Conservation (phyloP, 2,797 vertebrate species). For the Danio jaintianensis region DNA sequence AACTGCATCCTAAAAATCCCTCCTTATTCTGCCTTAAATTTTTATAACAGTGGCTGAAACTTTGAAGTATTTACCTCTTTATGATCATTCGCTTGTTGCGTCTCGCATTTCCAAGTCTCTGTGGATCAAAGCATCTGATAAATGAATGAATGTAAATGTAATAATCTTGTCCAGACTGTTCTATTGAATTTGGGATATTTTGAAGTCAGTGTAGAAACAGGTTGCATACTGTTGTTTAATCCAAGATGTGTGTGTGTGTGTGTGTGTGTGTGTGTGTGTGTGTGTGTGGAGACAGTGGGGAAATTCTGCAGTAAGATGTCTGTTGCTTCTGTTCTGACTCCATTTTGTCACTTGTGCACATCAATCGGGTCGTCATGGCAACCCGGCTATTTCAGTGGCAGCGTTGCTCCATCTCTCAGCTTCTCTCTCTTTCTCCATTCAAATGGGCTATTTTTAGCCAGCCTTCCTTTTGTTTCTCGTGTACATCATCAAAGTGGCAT, state of each 20-base stretch:
- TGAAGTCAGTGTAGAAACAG: not conserved
- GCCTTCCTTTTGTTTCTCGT: conserved; percentile 62
- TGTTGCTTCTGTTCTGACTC: conserved; percentile 62
- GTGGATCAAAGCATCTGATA: too few relatives aligned
- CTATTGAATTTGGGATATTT: not conserved
- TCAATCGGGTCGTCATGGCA: conserved; percentile 66
- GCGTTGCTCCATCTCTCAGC: conserved; percentile 54
- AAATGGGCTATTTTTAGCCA: conserved; percentile 66
- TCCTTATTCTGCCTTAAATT: too few relatives aligned
- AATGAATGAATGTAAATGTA: too few relatives aligned
- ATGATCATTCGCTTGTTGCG: too few relatives aligned
- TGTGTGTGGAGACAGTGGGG: conserved; percentile 18
- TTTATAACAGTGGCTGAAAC: too few relatives aligned
- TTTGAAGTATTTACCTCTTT: too few relatives aligned
- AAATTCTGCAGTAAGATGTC: conserved; percentile 62
- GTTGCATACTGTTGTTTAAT: not conserved
- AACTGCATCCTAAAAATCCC: too few relatives aligned
- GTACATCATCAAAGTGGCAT: conserved; percentile 56
- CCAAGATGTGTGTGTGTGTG: not conserved
- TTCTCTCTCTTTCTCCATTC: conserved; percentile 56
- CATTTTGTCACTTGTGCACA: conserved; percentile 67
- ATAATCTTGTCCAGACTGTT: not conserved
- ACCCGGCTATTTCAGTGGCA: conserved; percentile 65
- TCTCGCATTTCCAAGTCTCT: too few relatives aligned
- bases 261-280: not conserved